Base-by-base conservation (phyloP, 2,888 invertebrate genomes). In the Crioceris asparagi region DNA sequence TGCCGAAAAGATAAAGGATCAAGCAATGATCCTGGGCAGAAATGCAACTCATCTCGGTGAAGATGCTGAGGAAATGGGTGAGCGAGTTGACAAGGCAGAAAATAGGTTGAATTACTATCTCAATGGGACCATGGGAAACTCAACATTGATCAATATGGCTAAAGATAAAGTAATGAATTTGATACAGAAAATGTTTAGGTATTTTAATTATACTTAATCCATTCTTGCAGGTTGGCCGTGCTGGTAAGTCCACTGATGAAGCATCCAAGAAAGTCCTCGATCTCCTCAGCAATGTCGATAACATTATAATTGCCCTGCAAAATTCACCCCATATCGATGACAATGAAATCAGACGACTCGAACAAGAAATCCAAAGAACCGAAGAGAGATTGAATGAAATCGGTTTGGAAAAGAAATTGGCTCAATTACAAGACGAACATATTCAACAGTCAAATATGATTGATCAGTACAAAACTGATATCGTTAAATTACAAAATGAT, bases 221-320 rank as follows among this genome's bases (percentile, higher is more conserved):
- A 11, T 40, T 12, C 38, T 54, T 54, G 40, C 51, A 88, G 84
- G 91, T 93, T 17, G 88, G 87, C 3, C 80, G 84, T 67, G 90
- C 92, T 1, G 86, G 85, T 56, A 83, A 79, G 3, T 85, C 83
- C 46, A 85, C 91, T 0, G 72, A 75, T 33, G 79, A 83, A 48
- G 87, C 90, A 0, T 78, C 83, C 35, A 79, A 79, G 46, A 83
- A 85, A 65, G 88, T 93, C 1, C 71, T 78, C 18, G 82, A 83
- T 50, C 86, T 92, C 1, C 67, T 88, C 32, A 71, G 72, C 5
- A 84, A 85, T 45, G 76, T 96, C 3, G 72, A 82, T 39, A 75
- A 74, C 29, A 90, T 92, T 37, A 75, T 81, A 54, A 75, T 77
- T 15, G 83, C 87, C 52, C 66, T 92, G 11, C 72, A 77, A 47